Conservation (phyloP, 2,113 vertebrate genomes). For the Elaphurus davidianus region DNA sequence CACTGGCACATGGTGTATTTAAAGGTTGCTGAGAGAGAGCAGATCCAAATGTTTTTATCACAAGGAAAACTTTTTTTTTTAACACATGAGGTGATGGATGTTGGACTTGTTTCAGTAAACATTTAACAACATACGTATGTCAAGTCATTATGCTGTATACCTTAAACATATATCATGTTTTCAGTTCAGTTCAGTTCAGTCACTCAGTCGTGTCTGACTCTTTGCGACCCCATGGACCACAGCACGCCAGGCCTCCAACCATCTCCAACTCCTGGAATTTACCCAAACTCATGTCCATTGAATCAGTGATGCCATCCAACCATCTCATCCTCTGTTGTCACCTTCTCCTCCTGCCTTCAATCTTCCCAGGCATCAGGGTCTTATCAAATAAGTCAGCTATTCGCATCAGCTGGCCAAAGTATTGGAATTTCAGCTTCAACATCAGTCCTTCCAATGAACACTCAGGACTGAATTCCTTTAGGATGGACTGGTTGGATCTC, state of each 20-base stretch:
- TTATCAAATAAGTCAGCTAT: not conserved
- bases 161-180: not conserved
- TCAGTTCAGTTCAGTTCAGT: not conserved
- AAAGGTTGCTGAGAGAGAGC: not conserved
- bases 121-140: not conserved
- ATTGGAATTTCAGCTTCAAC: not conserved
- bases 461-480: not conserved
- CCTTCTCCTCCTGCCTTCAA: not conserved
- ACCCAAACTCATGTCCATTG: not conserved
- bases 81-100: not conserved
- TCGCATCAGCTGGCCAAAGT: fast-evolving
- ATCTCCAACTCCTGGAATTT: not conserved
- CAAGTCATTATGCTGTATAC: not conserved
- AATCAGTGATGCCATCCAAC: not conserved
- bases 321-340: not conserved
- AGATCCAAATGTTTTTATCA: not conserved
- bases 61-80: not conserved
- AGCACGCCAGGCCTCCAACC: not conserved
- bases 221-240: not conserved
- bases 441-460: not conserved
- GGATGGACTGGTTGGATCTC: not conserved
- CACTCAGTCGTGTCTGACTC: fast-evolving
- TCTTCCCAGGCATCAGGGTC: not conserved
- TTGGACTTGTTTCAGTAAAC: too few species aligned
- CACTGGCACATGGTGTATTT: not conserved